Base-by-base conservation (phyloP, 2,888 invertebrate species). In the Aphelenchoides bicaudatus region DNA sequence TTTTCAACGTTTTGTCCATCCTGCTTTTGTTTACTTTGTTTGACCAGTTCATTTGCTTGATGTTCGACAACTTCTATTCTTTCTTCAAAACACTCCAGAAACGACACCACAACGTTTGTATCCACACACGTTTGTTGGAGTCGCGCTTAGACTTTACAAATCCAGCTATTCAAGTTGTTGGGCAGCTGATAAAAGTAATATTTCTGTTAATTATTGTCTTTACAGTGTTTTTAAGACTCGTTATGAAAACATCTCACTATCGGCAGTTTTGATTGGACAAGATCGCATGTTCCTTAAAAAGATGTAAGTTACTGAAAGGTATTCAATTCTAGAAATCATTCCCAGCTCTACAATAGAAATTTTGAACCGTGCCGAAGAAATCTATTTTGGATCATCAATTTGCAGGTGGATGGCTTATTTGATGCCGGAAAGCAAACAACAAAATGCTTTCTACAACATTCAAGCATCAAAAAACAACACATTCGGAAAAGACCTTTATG, bases 61-160 rank as follows among this genome's bases (percentile, higher is more conserved):
- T n/a, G n/a, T n/a, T n/a, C n/a, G n/a, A n/a, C n/a, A n/a, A n/a
- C n/a, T n/a, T n/a, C n/a, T n/a, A n/a, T n/a, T n/a, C n/a, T n/a
- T n/a, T n/a, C n/a, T n/a, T n/a, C n/a, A n/a, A n/a, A n/a, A n/a
- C n/a, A n/a, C n/a, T n/a, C n/a, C n/a, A n/a, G n/a, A n/a, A n/a
- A n/a, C n/a, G n/a, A n/a, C n/a, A n/a, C n/a, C 62, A 62, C 31
- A 59, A 59, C 31, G 23, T 64, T 8, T 59, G 59, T 21, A 39
- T 59, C 10, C 59, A 59, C 30, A 62, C 34, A 19, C 34, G 59
- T 13, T 21, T 30, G 16, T 19, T 31, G 0, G 63, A 62, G 25
- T 63, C 59, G 2, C 23, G 21, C 10, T 28, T 53, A 4, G 55
- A 62, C 2, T 59, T 59, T 13, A 53, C 38, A 5, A 27, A 31